Evolutionary conservation across 2,888 invertebrate genomes (phyloP).

Genomic region (Anarsia innoxiella): DNA sequence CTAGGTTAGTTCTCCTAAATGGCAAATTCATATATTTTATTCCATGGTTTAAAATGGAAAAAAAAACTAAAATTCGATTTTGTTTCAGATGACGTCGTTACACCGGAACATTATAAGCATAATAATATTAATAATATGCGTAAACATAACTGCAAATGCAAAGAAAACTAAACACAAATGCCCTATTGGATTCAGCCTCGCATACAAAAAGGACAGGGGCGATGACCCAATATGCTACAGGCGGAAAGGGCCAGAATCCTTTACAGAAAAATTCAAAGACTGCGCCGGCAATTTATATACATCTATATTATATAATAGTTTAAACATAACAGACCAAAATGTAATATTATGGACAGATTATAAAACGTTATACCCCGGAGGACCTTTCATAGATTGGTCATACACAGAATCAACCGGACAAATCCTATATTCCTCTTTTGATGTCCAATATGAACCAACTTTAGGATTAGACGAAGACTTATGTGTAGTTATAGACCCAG

Average conservation of each 20-base stretch:
- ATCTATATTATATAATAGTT: conserved; percentile 34
- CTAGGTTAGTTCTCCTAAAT: no score
- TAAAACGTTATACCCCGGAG: conserved; percentile 53
- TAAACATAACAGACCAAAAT: conserved; percentile 37
- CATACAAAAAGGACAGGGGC: conserved; percentile 27
- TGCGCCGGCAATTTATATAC: conserved; percentile 57
- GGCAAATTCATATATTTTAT: no score
- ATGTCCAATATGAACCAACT: conserved; percentile 32
- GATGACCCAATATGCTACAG: conserved; percentile 44
- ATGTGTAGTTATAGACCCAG: conserved; percentile 48
- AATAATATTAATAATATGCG: conserved; percentile 27
- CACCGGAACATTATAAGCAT: conserved; percentile 25
- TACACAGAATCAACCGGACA: conserved; percentile 41
- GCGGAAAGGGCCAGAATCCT: conserved; percentile 53
- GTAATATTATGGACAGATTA: conserved; percentile 60
- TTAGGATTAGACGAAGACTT: conserved; percentile 39
- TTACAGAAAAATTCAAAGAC: conserved; percentile 45
- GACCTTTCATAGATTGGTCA: conserved; percentile 58
- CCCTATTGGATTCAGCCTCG: conserved; percentile 52
- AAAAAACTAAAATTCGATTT: conserved; percentile 1
- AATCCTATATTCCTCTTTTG: conserved; percentile 32
- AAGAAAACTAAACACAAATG: conserved; percentile 31
- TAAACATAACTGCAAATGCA: conserved; percentile 21
- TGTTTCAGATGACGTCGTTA: conserved; percentile 44
- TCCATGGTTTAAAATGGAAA: no score